Base-by-base conservation (phyloP, 2,797 vertebrate species). In the Echiichthys vipera region DNA sequence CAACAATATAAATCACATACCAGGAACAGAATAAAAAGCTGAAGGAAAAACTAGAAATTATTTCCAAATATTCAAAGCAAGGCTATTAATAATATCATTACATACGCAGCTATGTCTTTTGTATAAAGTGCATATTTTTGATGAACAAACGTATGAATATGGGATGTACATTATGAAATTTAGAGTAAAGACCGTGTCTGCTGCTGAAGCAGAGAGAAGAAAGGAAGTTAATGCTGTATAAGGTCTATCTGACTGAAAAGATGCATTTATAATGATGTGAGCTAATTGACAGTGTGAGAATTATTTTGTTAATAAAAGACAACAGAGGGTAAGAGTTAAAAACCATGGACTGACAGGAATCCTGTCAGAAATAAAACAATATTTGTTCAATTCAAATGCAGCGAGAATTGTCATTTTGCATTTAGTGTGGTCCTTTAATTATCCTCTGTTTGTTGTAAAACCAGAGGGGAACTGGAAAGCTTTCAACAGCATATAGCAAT, bases 231-330 rank as follows among this genome's bases (percentile, higher is more conserved):
- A 29, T 0, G 20, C 14, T 20, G 36, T 36, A 43, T 24, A 7
- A 46, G 10, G 18, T 49, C 45, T 2, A 14, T 54, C 46, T n/a
- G 34, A 56, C 22, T 1, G 9, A 42, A 47, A 22, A 5, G 24
- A 4, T 22, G 29, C 56, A 34, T 51, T 67, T 11, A 30, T 10
- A 66, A 32, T 54, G 25, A 45, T 13, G 5, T 27, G 22, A 42
- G 50, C 54, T 37, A 42, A 74, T 55, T 70, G 73, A 7, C 11
- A 20, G 40, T 0, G 1, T 34, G 36, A 37, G 24, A 37, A 53
- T 39, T 68, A 40, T 36, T 58, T 45, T 47, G 14, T 13, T 36
- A 3, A 49, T 65, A 34, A 47, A 39, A 59, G 27, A 51, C 27
- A 25, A 62, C 39, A 32, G 29, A 45, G 43, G 18, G 27, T 18